A percentile compares a stretch with the other conserved stretches of the same genome.
Conservation (phyloP, 23 tunicate species). For the Corella eumyota region DNA sequence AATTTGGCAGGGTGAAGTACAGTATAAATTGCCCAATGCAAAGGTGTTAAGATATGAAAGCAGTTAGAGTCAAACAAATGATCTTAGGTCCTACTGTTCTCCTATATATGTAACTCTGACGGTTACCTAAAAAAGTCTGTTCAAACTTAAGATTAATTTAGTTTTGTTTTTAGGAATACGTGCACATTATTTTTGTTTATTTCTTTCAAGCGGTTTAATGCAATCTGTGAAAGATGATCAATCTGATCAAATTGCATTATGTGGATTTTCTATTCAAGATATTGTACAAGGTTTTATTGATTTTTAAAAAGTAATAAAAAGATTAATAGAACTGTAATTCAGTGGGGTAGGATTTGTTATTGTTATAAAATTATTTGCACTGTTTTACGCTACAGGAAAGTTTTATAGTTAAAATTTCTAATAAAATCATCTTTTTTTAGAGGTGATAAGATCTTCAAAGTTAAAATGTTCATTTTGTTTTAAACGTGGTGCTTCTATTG, state of each 20-base stretch:
- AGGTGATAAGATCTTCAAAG: slow-evolving; percentile 38
- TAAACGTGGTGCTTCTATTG: slow-evolving; percentile 69
- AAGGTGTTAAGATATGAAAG: no score
- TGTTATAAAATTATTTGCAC: no score
- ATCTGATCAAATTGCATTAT: slow-evolving; percentile 19
- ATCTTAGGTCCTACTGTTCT: no score
- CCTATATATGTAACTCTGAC: no score
- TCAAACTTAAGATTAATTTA: no score
- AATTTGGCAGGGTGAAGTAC: no score
- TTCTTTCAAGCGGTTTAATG: slow-evolving; percentile 62
- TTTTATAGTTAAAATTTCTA: no score
- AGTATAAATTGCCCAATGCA: no score
- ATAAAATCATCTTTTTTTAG: no score
- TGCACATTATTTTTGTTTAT: slow-evolving; percentile 76
- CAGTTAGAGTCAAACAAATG: no score
- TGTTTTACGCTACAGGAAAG: no score
- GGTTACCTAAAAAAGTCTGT: no score
- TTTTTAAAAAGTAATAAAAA: slow-evolving; percentile 11
- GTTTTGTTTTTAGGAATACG: slow-evolving; percentile 35
- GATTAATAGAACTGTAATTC: slow-evolving; percentile 1
- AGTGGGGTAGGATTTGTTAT: background rate
- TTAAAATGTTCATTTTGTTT: slow-evolving; percentile 48
- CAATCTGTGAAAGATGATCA: slow-evolving; percentile 22
- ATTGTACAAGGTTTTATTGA: slow-evolving; percentile 38
- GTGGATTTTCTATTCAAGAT: slow-evolving; percentile 58